Base-by-base conservation (phyloP, 53 echinoderm and acorn worm species). In the Arbacia lixula region DNA sequence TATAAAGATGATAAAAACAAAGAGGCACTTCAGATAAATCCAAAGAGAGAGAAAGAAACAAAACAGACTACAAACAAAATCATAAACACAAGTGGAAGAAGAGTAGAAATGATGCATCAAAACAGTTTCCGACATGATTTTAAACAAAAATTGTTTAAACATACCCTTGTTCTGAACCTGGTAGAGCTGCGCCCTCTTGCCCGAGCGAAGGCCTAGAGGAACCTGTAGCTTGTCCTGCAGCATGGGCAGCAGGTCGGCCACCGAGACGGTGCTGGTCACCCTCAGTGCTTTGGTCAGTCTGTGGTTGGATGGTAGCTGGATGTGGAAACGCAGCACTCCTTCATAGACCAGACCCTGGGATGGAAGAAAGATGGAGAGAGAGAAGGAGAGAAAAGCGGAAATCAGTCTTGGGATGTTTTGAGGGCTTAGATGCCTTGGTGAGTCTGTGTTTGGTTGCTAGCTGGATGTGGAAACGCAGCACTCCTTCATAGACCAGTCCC, bases 401-500 rank as follows among this genome's bases (percentile, higher is more conserved):
- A 46, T 46, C n/a, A n/a, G n/a, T n/a, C n/a, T n/a, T n/a, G n/a
- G n/a, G n/a, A n/a, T n/a, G n/a, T n/a, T n/a, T n/a, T n/a, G n/a
- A n/a, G n/a, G n/a, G n/a, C 55, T 40, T 77, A 12, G 58, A 29
- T 1, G 77, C 77, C 77, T 77, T 77, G 4, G 77, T 57, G 21
- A 58, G 36, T 40, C 58, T 77, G 77, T 77, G 77, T 37, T 77
- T 77, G 60, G 57, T 54, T 38, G 57, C 35, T 60, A 38, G 21
- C 77, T 57, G 22, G 16, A 56, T 38, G 26, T 77, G 40, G 28
- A 77, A 77, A 12, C 77, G 57, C 12, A 77, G 57, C 12, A 77
- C 77, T 5, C 77, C 77, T 36, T 77, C 77, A 41, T 77, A 77
- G 58, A 43, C 31, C 2, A 77, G 77, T 11, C 77, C 77, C 77